phyloP scores from a whole-genome alignment of 2,888 invertebrate species.

The Melinopterus prodromus region DNA sequence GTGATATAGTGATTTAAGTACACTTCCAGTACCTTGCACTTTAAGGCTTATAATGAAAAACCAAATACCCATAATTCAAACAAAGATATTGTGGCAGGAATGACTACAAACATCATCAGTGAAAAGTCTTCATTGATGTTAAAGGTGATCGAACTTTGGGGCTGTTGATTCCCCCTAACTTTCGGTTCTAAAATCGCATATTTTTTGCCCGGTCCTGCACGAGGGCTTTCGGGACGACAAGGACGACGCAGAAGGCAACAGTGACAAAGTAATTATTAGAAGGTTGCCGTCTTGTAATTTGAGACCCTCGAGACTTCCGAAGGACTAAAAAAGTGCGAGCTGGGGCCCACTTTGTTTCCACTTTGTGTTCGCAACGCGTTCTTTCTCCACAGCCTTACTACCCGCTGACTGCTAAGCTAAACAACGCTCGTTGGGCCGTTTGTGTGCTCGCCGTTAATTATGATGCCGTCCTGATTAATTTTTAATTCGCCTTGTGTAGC shows the following conservation, averaged over 20 bases:
- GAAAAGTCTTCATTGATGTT: background rate
- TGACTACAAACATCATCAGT: too few relatives aligned
- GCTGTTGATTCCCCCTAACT: background rate
- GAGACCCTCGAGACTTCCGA: constrained; percentile 32
- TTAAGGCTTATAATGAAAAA: too few relatives aligned
- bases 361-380: constrained; percentile 35
- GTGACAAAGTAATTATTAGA: constrained; percentile 51
- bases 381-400: background rate
- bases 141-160: background rate
- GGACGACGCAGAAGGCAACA: constrained; percentile 32
- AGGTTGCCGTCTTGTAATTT: constrained; percentile 49
- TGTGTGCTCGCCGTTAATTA: constrained; percentile 48
- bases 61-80: too few relatives aligned
- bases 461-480: constrained; percentile 55
- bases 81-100: too few relatives aligned
- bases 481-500: constrained; percentile 55
- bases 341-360: constrained; percentile 44
- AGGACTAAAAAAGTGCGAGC: constrained; percentile 40
- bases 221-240: background rate
- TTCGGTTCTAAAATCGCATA: background rate
- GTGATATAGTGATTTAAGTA: too few relatives aligned
- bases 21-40: too few relatives aligned
- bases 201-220: constrained; percentile 8
- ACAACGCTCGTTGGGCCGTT: background rate
- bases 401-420: background rate